Evolutionary conservation across 2,797 vertebrate genomes (phyloP).

Genomic region (Dendrocincla tyrannina): DNA sequence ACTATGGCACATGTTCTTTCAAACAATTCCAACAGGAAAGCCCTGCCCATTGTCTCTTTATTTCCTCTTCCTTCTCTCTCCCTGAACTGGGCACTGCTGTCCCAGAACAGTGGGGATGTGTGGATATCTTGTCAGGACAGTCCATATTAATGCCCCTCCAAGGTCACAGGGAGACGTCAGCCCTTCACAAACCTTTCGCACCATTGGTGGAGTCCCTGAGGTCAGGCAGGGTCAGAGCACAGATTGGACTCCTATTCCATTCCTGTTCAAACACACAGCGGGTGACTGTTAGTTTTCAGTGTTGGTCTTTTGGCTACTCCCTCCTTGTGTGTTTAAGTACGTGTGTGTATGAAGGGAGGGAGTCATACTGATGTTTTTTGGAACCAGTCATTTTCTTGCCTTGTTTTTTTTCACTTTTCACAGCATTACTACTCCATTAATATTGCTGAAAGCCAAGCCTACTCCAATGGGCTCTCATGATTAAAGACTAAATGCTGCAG

Average conservation of each 20-base stretch:
- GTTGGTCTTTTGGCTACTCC: neutral
- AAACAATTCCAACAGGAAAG: constrained; percentile 20
- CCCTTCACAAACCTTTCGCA: neutral
- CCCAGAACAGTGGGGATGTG: neutral
- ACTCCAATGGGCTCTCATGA: constrained; percentile 22
- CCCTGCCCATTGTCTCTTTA: neutral
- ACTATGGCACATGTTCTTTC: neutral
- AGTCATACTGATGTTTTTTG: neutral
- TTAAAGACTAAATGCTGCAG: constrained; percentile 35
- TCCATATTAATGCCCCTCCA: neutral
- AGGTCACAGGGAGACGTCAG: neutral
- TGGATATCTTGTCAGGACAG: constrained; percentile 21
- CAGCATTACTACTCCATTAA: constrained; percentile 50
- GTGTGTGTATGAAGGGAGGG: neutral
- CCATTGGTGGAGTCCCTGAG: neutral
- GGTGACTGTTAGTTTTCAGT: neutral
- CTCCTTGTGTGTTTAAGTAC: neutral
- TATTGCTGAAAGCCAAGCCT: constrained; percentile 58
- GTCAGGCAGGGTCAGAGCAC: constrained; percentile 13
- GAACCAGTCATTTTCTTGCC: neutral
- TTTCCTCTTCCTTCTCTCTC: neutral
- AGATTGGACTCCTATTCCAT: neutral
- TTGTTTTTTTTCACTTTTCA: constrained; percentile 6
- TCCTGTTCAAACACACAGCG: neutral
- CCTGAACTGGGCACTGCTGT: neutral